phyloP scores from a whole-genome alignment of 1,140 invertebrate species.

The Neomicropteryx cornuta region DNA sequence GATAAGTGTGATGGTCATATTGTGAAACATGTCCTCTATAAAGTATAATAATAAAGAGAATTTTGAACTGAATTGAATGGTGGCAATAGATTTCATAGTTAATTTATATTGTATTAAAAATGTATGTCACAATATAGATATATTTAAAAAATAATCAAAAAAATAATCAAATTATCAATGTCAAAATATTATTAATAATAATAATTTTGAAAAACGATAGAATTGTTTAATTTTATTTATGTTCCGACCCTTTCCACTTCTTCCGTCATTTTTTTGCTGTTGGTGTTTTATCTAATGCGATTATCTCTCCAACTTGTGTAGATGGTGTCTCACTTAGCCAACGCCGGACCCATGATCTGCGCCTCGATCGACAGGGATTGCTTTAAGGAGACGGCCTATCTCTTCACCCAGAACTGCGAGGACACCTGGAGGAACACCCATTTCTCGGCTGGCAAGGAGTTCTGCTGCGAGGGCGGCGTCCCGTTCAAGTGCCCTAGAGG shows the following conservation, averaged over 20 bases:
- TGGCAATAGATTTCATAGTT: too few species aligned
- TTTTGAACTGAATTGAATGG: too few species aligned
- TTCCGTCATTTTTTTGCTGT: neutral
- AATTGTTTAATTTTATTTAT: conserved; percentile 1
- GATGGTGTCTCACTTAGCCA: conserved; percentile 67
- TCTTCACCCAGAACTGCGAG: conserved; percentile 69
- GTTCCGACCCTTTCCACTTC: neutral
- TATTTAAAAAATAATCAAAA: too few species aligned
- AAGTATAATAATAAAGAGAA: too few species aligned
- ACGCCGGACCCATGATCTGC: conserved; percentile 60
- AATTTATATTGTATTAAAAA: too few species aligned
- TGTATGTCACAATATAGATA: too few species aligned
- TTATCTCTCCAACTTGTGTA: too few species aligned
- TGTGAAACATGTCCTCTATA: too few species aligned
- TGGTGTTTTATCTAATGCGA: conserved; percentile 4
- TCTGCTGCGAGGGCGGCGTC: conserved; percentile 61
- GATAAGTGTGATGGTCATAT: too few species aligned
- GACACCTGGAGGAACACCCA: conserved; percentile 61
- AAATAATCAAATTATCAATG: neutral
- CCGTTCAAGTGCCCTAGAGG: conserved; percentile 54
- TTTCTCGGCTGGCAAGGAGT: conserved; percentile 65
- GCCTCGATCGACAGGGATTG: conserved; percentile 59
- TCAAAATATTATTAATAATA: neutral
- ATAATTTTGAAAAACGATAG: neutral
- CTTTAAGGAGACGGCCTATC: conserved; percentile 60